Conservation (phyloP, 2,797 vertebrate genomes). For the Fistularia tabacaria region DNA sequence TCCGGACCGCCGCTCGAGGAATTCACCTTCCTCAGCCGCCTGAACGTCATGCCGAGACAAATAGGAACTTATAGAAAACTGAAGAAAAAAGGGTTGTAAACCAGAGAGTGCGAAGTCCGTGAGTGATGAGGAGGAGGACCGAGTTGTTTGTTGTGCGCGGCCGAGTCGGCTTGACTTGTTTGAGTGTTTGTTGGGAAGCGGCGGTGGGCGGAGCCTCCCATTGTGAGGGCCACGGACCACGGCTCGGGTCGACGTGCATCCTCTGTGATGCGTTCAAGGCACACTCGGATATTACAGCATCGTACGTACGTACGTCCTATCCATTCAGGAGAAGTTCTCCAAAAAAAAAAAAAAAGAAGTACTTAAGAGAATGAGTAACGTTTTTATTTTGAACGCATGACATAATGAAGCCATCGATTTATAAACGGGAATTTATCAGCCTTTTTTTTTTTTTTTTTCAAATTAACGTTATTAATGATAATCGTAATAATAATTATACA, state of each 20-base stretch:
- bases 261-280: conserved; percentile 21
- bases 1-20: conserved; percentile 72
- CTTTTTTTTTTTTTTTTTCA: too few relatives aligned
- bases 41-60: conserved; percentile 80
- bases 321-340: too few relatives aligned
- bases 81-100: neutral
- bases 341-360: too few relatives aligned
- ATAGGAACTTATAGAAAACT: neutral
- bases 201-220: conserved; percentile 36
- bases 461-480: too few relatives aligned
- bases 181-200: conserved; percentile 16
- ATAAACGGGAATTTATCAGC: too few relatives aligned
- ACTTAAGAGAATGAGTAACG: too few relatives aligned
- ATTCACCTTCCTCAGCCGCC: conserved; percentile 81
- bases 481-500: too few relatives aligned
- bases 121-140: too few relatives aligned
- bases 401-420: too few relatives aligned
- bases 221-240: conserved; percentile 28
- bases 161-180: conserved; percentile 1
- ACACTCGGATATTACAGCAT: conserved; percentile 7
- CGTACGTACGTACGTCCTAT: too few relatives aligned
- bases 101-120: neutral
- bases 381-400: too few relatives aligned
- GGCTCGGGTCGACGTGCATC: conserved; percentile 28
- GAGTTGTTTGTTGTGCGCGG: conserved; percentile 18